Evolutionary conservation across 2,113 vertebrate species (phyloP), one percentile per base, ranked within the genome.

Genomic region (Australoheros scitulus): DNA sequence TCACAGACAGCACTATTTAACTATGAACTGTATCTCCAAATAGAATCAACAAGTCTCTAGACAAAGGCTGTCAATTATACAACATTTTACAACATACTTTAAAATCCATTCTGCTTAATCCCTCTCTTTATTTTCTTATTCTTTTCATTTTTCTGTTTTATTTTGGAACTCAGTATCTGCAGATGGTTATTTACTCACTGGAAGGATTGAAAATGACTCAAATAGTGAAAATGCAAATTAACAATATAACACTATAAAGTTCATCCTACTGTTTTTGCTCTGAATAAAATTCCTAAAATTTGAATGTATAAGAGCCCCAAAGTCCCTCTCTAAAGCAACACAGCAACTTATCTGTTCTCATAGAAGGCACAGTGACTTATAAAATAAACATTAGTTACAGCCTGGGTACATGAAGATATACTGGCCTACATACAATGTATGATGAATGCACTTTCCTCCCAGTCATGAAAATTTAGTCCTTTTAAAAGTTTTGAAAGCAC

Each of bases 301-400:
- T 74, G 56, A 85, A 80, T 68, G 83, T 80, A 14, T 13, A 65
- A 8, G 38, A 85, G 55, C n/a, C 78, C 15, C 43, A 17, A 77
- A 72, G 60, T 50, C 14, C 70, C 61, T 57, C 29, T 70, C 43
- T 20, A 20, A 29, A 70, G 24, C 65, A 70, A 70, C 43, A 70
- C 43, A 7, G 65, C 24, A 50, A 43, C 65, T 34, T 61, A 56
- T 81, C 75, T 34, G 52, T 6, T 72, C 43, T 26, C 22, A 10
- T 70, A 7, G 41, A 77, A 47, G 76, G 50, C 47, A 36, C 74
- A 61, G 38, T 36, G 60, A 82, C 76, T 82, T 52, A 47, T 87
- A 24, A 79, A 85, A 83, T 61, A 81, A 79, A 77, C 60, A 85
- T 81, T 50, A 68, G 77, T 63, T 56, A 57, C 61, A 72, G 70